Conservation (phyloP, 1,140 invertebrate species). For the Dendrolimus kikuchii region DNA sequence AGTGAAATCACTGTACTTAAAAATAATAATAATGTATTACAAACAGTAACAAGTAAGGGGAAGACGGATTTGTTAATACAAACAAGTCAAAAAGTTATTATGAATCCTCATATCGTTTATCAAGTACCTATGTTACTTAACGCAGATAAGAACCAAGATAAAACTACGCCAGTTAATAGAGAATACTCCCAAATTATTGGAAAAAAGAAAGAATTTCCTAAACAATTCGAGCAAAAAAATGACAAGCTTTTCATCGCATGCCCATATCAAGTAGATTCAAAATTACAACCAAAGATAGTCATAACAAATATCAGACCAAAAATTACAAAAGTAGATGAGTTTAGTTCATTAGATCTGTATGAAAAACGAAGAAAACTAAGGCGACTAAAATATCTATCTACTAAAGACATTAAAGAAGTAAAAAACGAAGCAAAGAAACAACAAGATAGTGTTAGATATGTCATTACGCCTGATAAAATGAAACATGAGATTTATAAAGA, state of each 20-base stretch:
- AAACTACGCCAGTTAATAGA: slow-evolving; percentile 26
- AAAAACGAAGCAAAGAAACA: slow-evolving; percentile 25
- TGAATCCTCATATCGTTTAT: slow-evolving; percentile 60
- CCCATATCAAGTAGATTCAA: slow-evolving; percentile 53
- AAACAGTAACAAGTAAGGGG: slow-evolving; percentile 36
- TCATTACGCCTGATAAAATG: slow-evolving; percentile 63
- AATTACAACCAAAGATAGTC: slow-evolving; percentile 52
- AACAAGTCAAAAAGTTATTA: slow-evolving; percentile 45
- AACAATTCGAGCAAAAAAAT: slow-evolving; percentile 34
- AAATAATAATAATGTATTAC: slow-evolving; percentile 40
- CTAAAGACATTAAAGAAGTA: slow-evolving; percentile 28
- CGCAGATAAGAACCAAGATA: slow-evolving; percentile 35
- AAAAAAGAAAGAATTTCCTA: slow-evolving; percentile 32
- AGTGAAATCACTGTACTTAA: slow-evolving; percentile 50
- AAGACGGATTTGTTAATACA: slow-evolving; percentile 29
- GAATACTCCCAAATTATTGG: slow-evolving; percentile 33
- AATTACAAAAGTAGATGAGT: slow-evolving; percentile 38
- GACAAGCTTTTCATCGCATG: slow-evolving; percentile 51
- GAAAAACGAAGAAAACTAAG: slow-evolving; percentile 51
- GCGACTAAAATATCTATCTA: slow-evolving; percentile 41
- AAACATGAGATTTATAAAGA: slow-evolving; percentile 56
- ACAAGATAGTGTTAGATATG: slow-evolving; percentile 24
- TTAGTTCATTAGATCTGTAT: slow-evolving; percentile 60
- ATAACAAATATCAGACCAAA: slow-evolving; percentile 49
- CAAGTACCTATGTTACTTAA: slow-evolving; percentile 61